Evolutionary conservation across 2,888 invertebrate species (phyloP).

Genomic region (Trissolcus japonicus): DNA sequence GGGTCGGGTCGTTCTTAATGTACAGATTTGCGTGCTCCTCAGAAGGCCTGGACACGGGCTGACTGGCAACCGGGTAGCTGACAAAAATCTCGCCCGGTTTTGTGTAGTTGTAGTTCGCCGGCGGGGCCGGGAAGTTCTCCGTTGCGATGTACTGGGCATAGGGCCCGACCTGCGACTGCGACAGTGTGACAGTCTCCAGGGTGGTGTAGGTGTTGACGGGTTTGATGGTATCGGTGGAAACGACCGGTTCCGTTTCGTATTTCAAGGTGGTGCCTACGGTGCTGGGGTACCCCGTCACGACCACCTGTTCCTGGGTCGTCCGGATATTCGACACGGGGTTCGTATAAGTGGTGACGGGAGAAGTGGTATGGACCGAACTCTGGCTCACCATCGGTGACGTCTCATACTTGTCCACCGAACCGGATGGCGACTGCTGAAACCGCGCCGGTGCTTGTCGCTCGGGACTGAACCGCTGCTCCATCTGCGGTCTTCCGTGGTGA

Average conservation of each 20-base stretch:
- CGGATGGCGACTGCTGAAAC: slow-evolving; percentile 62
- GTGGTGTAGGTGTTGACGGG: slow-evolving; percentile 79
- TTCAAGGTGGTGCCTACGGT: slow-evolving; percentile 68
- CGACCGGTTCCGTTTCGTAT: slow-evolving; percentile 72
- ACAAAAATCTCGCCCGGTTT: slow-evolving; percentile 70
- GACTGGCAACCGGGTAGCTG: slow-evolving; percentile 66
- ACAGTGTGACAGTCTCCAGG: slow-evolving; percentile 81
- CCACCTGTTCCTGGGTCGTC: slow-evolving; percentile 69
- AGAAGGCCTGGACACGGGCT: slow-evolving; percentile 62
- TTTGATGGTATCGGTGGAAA: slow-evolving; percentile 70
- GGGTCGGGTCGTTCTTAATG: slow-evolving; percentile 83
- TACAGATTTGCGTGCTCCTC: slow-evolving; percentile 79
- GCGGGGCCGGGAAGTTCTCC: slow-evolving; percentile 68
- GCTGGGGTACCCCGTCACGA: slow-evolving; percentile 66
- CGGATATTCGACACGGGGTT: slow-evolving; percentile 70
- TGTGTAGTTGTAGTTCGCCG: slow-evolving; percentile 65
- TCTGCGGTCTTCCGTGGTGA: slow-evolving; percentile 62
- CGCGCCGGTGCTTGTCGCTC: slow-evolving; percentile 50
- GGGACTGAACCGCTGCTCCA: slow-evolving; percentile 67
- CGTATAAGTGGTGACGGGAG: slow-evolving; percentile 74
- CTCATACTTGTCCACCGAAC: slow-evolving; percentile 65
- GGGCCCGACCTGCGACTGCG: slow-evolving; percentile 73
- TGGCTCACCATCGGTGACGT: slow-evolving; percentile 72
- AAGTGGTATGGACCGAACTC: slow-evolving; percentile 75
- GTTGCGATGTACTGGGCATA: slow-evolving; percentile 70